A percentile compares a stretch with the other conserved stretches of the same genome.
Conservation (phyloP, 2,888 invertebrate genomes). For the Caenorhabditis wallacei region DNA sequence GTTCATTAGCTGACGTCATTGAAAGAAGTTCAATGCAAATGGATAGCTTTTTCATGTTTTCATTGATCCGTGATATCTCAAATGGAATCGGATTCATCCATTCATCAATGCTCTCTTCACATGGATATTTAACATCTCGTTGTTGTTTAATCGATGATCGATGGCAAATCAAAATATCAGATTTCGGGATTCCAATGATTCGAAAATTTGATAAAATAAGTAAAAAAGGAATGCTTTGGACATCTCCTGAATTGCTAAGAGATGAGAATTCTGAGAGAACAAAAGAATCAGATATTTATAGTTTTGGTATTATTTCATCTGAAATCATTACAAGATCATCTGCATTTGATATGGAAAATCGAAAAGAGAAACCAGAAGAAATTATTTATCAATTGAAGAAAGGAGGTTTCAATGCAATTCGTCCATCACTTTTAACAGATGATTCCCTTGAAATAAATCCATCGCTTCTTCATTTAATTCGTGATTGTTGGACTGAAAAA, state of each 20-base stretch:
- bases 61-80: slow-evolving; percentile 76
- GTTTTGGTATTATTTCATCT: slow-evolving; percentile 73
- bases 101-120: slow-evolving; percentile 41
- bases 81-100: slow-evolving; percentile 58
- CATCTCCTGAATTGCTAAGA: slow-evolving; percentile 73
- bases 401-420: slow-evolving; percentile 69
- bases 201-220: slow-evolving; percentile 18
- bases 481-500: slow-evolving; percentile 78
- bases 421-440: slow-evolving; percentile 64
- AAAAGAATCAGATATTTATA: slow-evolving; percentile 71
- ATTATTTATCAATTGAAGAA: slow-evolving; percentile 73
- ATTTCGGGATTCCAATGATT: slow-evolving; percentile 50
- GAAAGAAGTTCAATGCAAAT: slow-evolving; percentile 69
- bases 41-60: slow-evolving; percentile 81
- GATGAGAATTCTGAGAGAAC: slow-evolving; percentile 36
- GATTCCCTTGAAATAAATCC: slow-evolving; percentile 64
- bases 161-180: slow-evolving; percentile 74
- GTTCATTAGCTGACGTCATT: slow-evolving; percentile 67
- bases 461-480: slow-evolving; percentile 70
- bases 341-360: slow-evolving; percentile 58
- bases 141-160: slow-evolving; percentile 73
- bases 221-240: slow-evolving; percentile 74
- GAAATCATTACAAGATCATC: slow-evolving; percentile 65
- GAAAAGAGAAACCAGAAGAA: slow-evolving; percentile 71
- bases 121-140: slow-evolving; percentile 60